A percentile compares a stretch with the other conserved stretches of the same genome.
These are phyloP conservation scores for Mionectes olivaceus DNA, from an alignment of 2,797 vertebrate species.

Conservation along the genomic window DNA sequence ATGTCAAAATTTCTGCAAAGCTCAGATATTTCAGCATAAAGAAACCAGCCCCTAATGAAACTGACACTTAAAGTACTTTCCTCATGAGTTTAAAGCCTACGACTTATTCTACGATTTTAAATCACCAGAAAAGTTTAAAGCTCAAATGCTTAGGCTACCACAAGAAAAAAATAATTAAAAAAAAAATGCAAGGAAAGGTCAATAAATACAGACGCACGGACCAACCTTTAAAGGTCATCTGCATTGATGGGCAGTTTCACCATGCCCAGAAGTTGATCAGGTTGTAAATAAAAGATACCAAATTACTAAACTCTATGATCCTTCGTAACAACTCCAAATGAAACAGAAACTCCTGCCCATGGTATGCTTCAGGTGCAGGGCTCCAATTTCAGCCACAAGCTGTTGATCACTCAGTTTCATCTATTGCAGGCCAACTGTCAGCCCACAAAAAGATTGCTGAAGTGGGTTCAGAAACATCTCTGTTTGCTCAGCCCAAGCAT, in stretches of 20 bases:
- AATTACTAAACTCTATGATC: neutral
- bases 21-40: neutral
- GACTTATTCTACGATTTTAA: neutral
- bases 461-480: constrained; percentile 28
- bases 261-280: neutral
- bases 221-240: neutral
- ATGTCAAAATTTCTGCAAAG: neutral
- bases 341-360: neutral
- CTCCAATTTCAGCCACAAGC: constrained; percentile 8
- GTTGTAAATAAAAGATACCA: neutral
- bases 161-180: neutral
- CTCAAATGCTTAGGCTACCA: neutral
- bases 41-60: neutral
- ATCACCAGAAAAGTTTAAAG: neutral
- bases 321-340: neutral
- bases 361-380: neutral
- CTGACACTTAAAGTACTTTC: neutral
- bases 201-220: neutral
- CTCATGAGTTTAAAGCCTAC: neutral
- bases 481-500: neutral
- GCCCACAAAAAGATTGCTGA: constrained; percentile 14
- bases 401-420: constrained; percentile 21
- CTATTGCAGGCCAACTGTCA: neutral
- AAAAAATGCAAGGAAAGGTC: neutral
- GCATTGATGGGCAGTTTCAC: neutral